Percentiles rank a stretch among this genome's conserved stretches.
These are phyloP conservation scores for Bubo bubo DNA, from an alignment of 2,113 vertebrate species.

Conservation along the genomic window DNA sequence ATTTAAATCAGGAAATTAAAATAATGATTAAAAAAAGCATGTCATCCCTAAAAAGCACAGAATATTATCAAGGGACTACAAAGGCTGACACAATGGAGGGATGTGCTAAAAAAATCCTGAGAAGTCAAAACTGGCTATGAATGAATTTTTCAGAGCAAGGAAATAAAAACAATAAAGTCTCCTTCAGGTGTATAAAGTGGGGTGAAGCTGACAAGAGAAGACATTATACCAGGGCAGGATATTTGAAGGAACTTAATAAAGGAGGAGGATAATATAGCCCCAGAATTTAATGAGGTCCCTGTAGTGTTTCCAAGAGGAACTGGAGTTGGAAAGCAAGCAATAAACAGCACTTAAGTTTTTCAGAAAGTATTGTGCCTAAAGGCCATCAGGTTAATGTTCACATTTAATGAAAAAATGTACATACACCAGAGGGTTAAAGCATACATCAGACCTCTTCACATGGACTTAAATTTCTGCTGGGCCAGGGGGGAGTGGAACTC, in stretches of 20 bases:
- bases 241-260: conserved; percentile 53
- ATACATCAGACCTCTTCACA: background rate
- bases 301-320: conserved; percentile 31
- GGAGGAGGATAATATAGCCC: background rate
- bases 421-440: background rate
- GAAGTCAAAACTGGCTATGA: conserved; percentile 13
- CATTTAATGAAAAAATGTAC: conserved; percentile 36
- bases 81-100: background rate
- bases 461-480: background rate
- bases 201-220: conserved; percentile 34
- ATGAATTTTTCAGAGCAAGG: conserved; percentile 20
- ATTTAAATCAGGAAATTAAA: conserved; percentile 37
- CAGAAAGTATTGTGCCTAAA: conserved; percentile 33
- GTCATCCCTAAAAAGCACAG: background rate
- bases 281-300: conserved; percentile 51
- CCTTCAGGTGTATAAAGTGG: conserved; percentile 11
- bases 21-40: background rate
- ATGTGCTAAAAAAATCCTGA: background rate
- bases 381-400: conserved; percentile 23
- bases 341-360: conserved; percentile 24
- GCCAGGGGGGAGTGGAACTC: background rate
- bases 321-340: background rate
- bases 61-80: background rate
- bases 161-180: conserved; percentile 34
- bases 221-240: background rate